Conservation (phyloP, 2,113 vertebrate genomes). For the Indicator indicator region DNA sequence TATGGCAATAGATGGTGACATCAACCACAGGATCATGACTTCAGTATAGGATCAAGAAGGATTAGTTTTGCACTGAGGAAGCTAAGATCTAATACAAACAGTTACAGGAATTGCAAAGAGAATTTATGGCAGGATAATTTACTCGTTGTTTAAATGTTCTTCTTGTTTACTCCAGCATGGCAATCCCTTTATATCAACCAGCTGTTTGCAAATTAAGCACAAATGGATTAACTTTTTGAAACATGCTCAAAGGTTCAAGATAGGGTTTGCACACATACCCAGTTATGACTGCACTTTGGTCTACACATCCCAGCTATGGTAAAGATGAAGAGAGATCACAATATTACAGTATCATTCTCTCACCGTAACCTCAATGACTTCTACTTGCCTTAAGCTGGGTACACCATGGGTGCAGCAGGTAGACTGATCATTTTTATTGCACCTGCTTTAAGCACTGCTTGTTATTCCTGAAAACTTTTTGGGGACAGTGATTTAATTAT, state of each 20-base stretch:
- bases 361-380: not conserved
- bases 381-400: not conserved
- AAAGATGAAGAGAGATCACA: not conserved
- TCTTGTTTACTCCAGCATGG: conserved; percentile 15
- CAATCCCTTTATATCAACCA: conserved; percentile 63
- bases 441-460: not conserved
- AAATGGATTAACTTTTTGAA: conserved; percentile 55
- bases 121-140: conserved; percentile 22
- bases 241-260: conserved; percentile 22
- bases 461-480: not conserved
- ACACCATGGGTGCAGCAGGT: not conserved
- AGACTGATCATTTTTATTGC: not conserved
- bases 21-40: conserved; percentile 58
- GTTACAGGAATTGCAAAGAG: conserved; percentile 8
- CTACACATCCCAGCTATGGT: accelerated
- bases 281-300: not conserved
- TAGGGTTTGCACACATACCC: not conserved
- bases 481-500: conserved; percentile 28
- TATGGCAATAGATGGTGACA: conserved; percentile 65
- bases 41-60: conserved; percentile 30
- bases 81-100: conserved; percentile 65
- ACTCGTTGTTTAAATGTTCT: conserved; percentile 27
- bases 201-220: conserved; percentile 54
- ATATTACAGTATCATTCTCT: not conserved
- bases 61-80: conserved; percentile 44